Base-by-base conservation (phyloP, 1,140 invertebrate species). In the Drosophila chauvacae region DNA sequence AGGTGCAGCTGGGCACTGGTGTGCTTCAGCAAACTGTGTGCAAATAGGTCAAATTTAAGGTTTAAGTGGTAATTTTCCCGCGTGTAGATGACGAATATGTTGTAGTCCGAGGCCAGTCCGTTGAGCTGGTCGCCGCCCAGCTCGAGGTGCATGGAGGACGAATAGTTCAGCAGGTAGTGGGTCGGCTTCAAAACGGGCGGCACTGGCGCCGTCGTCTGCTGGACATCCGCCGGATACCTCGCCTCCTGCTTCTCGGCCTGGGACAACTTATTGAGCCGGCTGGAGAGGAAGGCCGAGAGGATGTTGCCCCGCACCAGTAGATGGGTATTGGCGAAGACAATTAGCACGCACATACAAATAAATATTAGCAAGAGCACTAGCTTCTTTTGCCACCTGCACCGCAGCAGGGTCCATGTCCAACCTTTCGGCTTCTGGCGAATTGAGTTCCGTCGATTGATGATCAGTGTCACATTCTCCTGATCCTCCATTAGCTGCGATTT, bases 31-130 rank as follows among this genome's bases (percentile, higher is more conserved):
- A 96, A 91, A 10, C 95, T 95, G 7, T 93, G 91, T 3, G 94
- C 92, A 75, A 95, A 95, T 28, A 93, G 93, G 55, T 93, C 91
- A 66, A 96, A 95, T 74, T 96, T 96, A 10, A 92, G 87, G 60
- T 94, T 93, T 72, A 96, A 93, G 10, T 94, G 93, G n/a, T 93
- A 93, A 74, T 95, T 95, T 7, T 92, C 90, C 48, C 76, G 79
- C 10, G 91, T 91, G 26, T 91, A 92, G 28, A 92, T 92, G 20
- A 92, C 91, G 65, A 92, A 92, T 51, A 92, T 92, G 55, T 91
- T 91, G 50, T 91, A 91, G 42, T 91, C 80, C 30, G 86, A 86
- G 11, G 59, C 48, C 13, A 78, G 39, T 4, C 50, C 51, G 13
- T 74, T 77, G 5, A 68, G 33, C 39, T 76, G 75, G 3, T 62